Evolutionary conservation across 2,888 invertebrate genomes (phyloP), one percentile per base, ranked within the genome.

Genomic region (Vandiemenella viatica): DNA sequence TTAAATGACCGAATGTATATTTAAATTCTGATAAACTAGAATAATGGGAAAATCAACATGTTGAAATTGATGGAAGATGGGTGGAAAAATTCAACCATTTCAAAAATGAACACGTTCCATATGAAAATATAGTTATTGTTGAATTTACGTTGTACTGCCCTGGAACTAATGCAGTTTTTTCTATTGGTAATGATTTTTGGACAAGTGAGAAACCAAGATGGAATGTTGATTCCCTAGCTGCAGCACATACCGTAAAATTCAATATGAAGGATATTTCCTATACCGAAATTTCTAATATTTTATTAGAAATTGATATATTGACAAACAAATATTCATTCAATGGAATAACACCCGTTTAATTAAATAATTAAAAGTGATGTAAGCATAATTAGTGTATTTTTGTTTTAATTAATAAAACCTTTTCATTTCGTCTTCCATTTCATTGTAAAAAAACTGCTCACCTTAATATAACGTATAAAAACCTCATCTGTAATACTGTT

Each of bases 71-170:
- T 49, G 50, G 53, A 53, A 56, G 50, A 51, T 55, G 55, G 54
- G 50, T 50, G 48, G 55, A 54, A 43, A 53, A 54, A 46, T 52
- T 54, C 20, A 52, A 21, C 46, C 49, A 47, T 53, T 54, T 54
- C 32, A 52, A 50, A 54, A 50, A 52, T 50, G 55, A 57, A 55
- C 50, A 55, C 49, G 55, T 56, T 51, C 52, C 49, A 49, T 49
- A 53, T 52, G 52, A 54, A 53, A 56, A 56, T 56, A 54, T 55
- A 55, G 48, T 54, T 53, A 45, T 57, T 49, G 50, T 55, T 50
- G 53, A 56, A 55, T 51, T 52, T 54, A 50, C 51, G 45, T 49
- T 57, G n/a, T n/a, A 54, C 55, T 56, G 56, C 46, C 55, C 54
- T 37, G 55, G 50, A 46, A 49, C 53, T 49, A 55, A 55, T 50